phyloP scores from a whole-genome alignment of 2,113 vertebrate species.

The Clupea harengus region DNA sequence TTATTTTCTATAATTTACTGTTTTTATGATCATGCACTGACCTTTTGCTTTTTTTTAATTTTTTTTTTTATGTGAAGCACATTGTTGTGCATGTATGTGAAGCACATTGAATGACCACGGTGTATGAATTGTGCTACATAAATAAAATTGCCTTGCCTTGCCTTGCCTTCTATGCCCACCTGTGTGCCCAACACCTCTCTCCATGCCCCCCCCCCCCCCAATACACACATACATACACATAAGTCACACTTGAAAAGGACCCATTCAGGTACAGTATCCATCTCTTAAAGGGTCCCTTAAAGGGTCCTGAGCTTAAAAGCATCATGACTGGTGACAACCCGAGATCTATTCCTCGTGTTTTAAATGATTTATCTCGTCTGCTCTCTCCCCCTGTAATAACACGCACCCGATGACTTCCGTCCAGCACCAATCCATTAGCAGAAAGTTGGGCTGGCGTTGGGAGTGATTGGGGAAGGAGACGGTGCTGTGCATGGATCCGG shows the following conservation, averaged over 20 bases:
- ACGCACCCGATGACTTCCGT: neutral
- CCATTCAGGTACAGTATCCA: neutral
- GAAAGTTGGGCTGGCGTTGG: neutral
- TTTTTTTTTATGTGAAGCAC: too few species aligned
- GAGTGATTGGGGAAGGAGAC: neutral
- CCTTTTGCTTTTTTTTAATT: too few species aligned
- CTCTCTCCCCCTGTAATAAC: neutral
- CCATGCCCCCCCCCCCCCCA: too few species aligned
- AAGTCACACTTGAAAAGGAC: neutral
- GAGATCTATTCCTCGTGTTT: neutral
- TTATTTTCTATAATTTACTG: too few species aligned
- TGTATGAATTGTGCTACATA: too few species aligned
- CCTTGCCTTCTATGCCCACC: neutral
- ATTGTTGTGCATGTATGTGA: too few species aligned
- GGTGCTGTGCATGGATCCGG: neutral
- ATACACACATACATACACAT: neutral
- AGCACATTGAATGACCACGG: too few species aligned
- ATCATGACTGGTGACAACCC: neutral
- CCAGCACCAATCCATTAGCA: neutral
- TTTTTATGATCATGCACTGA: too few species aligned
- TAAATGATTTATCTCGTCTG: neutral
- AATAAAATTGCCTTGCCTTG: too few species aligned
- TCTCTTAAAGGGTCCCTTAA: neutral
- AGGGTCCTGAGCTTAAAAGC: neutral
- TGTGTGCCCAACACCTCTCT: too few species aligned